Evolutionary conservation across 2,797 vertebrate species (phyloP).

Genomic region (Cygnus olor): DNA sequence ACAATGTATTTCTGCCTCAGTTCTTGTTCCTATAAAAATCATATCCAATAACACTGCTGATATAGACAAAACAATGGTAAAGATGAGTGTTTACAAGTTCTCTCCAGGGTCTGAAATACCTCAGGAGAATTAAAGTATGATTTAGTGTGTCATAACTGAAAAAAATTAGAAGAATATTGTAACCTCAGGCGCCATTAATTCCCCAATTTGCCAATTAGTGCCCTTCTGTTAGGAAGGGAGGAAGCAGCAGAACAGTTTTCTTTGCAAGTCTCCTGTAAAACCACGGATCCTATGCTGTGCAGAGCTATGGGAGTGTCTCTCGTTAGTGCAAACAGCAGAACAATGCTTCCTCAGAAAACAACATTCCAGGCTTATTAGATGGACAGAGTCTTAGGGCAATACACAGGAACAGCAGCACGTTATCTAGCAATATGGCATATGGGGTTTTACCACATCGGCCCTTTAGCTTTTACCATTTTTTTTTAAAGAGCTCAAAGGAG

Average conservation of each 20-base stretch:
- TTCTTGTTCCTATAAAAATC: neutral
- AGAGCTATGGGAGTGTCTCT: neutral
- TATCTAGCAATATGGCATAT: accelerated
- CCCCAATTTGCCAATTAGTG: neutral
- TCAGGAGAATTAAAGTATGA: slow-evolving; percentile 40
- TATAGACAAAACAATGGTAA: neutral
- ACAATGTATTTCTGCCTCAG: neutral
- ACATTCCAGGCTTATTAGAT: neutral
- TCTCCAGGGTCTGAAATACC: slow-evolving; percentile 42
- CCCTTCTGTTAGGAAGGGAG: neutral
- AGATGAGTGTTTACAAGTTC: neutral
- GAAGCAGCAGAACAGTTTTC: neutral
- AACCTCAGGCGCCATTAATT: slow-evolving; percentile 27
- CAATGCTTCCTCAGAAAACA: neutral
- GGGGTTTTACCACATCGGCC: neutral
- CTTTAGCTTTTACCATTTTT: neutral
- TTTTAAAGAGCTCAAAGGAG: neutral
- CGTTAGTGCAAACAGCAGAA: neutral
- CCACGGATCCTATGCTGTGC: neutral
- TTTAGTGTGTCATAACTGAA: neutral
- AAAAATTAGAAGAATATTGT: neutral
- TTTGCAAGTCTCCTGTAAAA: neutral
- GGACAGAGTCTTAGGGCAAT: neutral
- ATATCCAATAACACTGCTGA: neutral
- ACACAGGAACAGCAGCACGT: neutral